Evolutionary conservation across 2,888 invertebrate species (phyloP), one percentile per base, ranked within the genome.

Genomic region (Trissonchulus sp.): DNA sequence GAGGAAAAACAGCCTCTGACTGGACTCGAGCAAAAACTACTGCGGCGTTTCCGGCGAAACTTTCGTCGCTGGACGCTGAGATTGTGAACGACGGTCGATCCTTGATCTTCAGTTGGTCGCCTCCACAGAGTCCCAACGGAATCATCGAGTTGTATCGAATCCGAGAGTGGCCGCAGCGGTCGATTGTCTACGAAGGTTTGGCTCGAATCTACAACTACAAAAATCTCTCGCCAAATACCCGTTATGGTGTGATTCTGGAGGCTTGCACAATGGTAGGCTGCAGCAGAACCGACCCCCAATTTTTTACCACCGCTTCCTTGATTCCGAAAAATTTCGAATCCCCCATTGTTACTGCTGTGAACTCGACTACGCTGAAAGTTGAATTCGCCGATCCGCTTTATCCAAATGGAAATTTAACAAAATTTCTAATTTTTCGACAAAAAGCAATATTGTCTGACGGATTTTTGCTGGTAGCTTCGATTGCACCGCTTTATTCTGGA

Each of bases 261-360:
- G 71, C 71, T 8, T 69, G 71, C 34, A 69, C 71, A 3, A 69
- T 2, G 2, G 71, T 35, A 36, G 71, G 71, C 3, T 69, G 71
- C 34, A n/a, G 3, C 15, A 34, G 71, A n/a, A 69, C 71, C n/a
- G 31, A 2, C 8, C 31, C 31, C 3, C 33, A 31, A 28, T 3
- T 3, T 15, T 35, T 69, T 15, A 31, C 28, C 3, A 69, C 71
- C 3, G 71, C 71, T 35, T n/a, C 34, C 23, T 23, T 69, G 3
- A 2, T 35, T 36, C 71, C 71, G 36, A 36, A 30, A 23, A 35
- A 36, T 34, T 15, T 69, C 2, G 8, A 8, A 8, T 35, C 71
- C 31, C 36, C 34, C n/a, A 34, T 8, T 28, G 34, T 36, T 34
- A n/a, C n/a, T 8, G 37, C 34, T 35, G 34, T 69, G 8, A 69